Percentiles rank a stretch among this genome's conserved stretches.
Evolutionary conservation across 37 sponge, comb jelly and placozoan genomes (phyloP).

Genomic region (Theonella swinhoei): DNA sequence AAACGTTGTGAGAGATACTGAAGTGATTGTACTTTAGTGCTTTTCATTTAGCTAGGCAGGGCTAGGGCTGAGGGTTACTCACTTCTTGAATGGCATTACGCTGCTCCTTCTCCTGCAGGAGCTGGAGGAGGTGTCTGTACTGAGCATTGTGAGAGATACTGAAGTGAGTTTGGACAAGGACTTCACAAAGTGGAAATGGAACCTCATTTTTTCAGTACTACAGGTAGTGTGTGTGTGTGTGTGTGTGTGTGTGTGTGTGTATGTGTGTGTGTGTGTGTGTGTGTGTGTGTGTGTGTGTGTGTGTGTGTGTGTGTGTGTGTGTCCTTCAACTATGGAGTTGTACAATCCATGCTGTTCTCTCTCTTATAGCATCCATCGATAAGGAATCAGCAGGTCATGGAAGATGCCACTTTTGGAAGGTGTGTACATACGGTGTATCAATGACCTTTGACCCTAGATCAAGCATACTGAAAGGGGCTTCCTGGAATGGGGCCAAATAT

Average conservation of each 20-base stretch:
- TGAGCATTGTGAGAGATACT: constrained; percentile 42
- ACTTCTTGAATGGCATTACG: too few species aligned
- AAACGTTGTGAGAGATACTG: constrained; percentile 43
- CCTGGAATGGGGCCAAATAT: background rate
- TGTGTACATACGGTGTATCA: background rate
- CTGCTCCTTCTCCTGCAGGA: constrained; percentile 21
- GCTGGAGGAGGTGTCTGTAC: constrained; percentile 54
- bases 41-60: too few species aligned
- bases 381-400: constrained; percentile 12
- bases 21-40: too few species aligned
- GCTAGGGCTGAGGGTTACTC: too few species aligned
- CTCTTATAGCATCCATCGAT: constrained; percentile 42
- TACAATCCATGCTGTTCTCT: too few species aligned
- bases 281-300: background rate
- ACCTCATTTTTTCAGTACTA: constrained; percentile 45
- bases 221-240: background rate
- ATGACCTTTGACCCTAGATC: background rate
- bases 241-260: background rate
- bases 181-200: constrained; percentile 67
- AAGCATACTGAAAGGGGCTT: background rate
- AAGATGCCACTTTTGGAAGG: constrained; percentile 33
- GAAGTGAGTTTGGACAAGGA: constrained; percentile 47
- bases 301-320: background rate
- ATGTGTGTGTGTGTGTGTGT: background rate
- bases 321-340: too few species aligned